A percentile compares a stretch with the other conserved stretches of the same genome.
phyloP scores from a whole-genome alignment of 1,140 invertebrate species.

The Drosophila leontia region DNA sequence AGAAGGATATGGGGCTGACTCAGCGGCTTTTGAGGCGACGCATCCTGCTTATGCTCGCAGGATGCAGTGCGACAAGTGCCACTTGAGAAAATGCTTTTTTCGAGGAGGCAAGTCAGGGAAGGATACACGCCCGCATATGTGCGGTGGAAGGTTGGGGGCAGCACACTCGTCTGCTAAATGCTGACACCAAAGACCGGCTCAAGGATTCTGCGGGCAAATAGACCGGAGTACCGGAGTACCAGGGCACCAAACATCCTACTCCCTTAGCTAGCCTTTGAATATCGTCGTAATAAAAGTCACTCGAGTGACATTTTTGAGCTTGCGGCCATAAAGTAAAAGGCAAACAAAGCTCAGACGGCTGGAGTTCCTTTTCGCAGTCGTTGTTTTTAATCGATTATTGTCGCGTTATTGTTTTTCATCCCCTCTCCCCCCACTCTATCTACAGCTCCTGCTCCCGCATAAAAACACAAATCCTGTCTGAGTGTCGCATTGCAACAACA shows the following conservation, averaged over 20 bases:
- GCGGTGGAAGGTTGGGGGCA: constrained; percentile 2
- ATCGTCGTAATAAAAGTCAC: constrained; percentile 75
- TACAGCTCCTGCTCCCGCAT: constrained; percentile 2
- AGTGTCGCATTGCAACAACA: constrained; percentile 72
- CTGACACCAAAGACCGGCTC: constrained; percentile 75
- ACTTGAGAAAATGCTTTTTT: constrained; percentile 55
- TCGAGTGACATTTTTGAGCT: constrained; percentile 80
- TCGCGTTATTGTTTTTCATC: constrained; percentile 56
- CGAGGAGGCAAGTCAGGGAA: constrained; percentile 5
- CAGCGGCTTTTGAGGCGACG: constrained; percentile 36
- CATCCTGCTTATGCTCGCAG: constrained; percentile 55
- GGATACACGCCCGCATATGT: constrained; percentile 20
- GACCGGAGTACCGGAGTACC: constrained; percentile 36
- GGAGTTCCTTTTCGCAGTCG: constrained; percentile 63
- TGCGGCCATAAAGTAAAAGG: constrained; percentile 74
- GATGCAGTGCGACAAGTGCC: constrained; percentile 47
- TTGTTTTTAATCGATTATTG: constrained; percentile 80
- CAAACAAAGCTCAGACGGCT: constrained; percentile 66
- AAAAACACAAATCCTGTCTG: constrained; percentile 73
- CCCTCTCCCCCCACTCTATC: background rate
- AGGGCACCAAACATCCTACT: constrained; percentile 5
- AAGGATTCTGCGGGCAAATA: constrained; percentile 82
- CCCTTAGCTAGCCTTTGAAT: constrained; percentile 22
- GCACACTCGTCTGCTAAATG: constrained; percentile 74
- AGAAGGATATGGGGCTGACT: constrained; percentile 32